Evolutionary conservation across 1,140 invertebrate species (phyloP).

Genomic region (Rhopalosiphum maidis): DNA sequence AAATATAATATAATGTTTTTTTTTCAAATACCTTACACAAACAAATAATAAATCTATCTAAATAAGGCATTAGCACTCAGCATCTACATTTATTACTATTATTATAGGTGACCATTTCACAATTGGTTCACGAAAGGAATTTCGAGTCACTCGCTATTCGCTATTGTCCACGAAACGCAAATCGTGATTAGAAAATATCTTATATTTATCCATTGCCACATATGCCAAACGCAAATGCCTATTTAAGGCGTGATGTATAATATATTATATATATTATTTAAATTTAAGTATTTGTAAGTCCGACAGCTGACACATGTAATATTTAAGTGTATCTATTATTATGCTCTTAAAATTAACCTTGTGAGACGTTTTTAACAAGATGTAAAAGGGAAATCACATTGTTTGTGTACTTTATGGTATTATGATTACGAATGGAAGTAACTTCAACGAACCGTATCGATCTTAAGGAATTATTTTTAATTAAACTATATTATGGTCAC

Average conservation of each 20-base stretch:
- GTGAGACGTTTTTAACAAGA: constrained; percentile 3
- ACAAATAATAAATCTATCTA: background rate
- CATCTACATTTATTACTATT: background rate
- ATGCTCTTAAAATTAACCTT: constrained; percentile 45
- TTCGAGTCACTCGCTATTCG: constrained; percentile 8
- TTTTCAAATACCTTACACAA: background rate
- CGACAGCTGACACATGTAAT: background rate
- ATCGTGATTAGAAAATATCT: constrained; percentile 41
- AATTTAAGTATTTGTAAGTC: constrained; percentile 13
- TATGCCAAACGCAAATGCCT: background rate
- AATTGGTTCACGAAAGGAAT: constrained; percentile 32
- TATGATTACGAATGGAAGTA: background rate
- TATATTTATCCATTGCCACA: background rate
- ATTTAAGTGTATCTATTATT: background rate
- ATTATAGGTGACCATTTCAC: constrained; percentile 19
- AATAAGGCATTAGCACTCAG: background rate
- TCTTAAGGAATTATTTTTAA: constrained; percentile 43
- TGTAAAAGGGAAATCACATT: constrained; percentile 45
- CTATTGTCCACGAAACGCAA: constrained; percentile 43
- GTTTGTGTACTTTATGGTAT: constrained; percentile 6
- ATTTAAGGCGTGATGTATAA: background rate
- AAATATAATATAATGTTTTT: background rate
- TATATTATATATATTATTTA: constrained; percentile 20
- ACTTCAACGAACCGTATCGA: constrained; percentile 36
- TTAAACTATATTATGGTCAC: background rate